phyloP scores from a whole-genome alignment of 2,888 invertebrate genomes.

The Agrochola lota region DNA sequence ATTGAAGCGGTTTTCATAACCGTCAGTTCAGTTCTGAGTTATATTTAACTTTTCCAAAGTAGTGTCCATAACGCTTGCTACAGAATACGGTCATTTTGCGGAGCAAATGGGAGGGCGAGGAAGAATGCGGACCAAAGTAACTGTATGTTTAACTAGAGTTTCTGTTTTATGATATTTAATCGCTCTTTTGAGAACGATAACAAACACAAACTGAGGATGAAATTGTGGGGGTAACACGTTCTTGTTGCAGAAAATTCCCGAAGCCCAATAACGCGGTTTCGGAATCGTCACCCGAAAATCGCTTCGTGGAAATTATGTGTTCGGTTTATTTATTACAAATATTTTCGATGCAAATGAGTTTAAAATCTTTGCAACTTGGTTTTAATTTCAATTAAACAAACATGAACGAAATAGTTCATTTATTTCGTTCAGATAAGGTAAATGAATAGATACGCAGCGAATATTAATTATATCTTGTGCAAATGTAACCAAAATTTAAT shows the following conservation, averaged over 20 bases:
- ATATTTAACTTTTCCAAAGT: constrained; percentile 48
- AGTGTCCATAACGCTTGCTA: constrained; percentile 51
- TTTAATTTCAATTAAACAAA: background rate
- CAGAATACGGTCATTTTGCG: constrained; percentile 72
- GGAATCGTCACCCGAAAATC: background rate
- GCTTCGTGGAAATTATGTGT: background rate
- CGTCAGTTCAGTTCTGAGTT: constrained; percentile 20
- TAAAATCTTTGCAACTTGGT: background rate
- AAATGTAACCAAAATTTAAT: background rate
- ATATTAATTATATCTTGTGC: background rate
- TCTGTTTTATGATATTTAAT: constrained; percentile 63
- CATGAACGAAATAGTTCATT: background rate
- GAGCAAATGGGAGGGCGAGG: constrained; percentile 65
- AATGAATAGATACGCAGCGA: background rate
- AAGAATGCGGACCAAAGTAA: constrained; percentile 69
- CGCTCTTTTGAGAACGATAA: constrained; percentile 52
- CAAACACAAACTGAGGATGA: background rate
- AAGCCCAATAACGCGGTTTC: background rate
- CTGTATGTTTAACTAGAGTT: constrained; percentile 69
- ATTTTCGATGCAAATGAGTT: background rate
- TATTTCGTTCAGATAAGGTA: background rate
- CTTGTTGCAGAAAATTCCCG: too few relatives aligned
- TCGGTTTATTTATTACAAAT: background rate
- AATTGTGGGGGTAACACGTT: background rate
- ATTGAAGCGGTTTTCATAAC: constrained; percentile 48